phyloP scores from a whole-genome alignment of 2,113 vertebrate genomes.

The Grus americana region DNA sequence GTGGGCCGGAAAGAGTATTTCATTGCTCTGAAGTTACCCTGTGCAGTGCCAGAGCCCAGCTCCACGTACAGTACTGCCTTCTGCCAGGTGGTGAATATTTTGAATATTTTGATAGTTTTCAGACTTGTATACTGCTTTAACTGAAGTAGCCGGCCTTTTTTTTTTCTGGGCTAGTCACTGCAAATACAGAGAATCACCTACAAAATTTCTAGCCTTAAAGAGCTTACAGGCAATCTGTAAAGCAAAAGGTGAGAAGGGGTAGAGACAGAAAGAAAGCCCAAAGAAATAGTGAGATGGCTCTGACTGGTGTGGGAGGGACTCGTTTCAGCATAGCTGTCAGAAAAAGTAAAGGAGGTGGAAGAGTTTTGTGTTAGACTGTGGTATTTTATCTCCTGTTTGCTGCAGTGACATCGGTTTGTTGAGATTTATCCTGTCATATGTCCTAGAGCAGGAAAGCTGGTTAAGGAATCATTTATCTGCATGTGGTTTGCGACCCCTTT shows the following conservation, averaged over 20 bases:
- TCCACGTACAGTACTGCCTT: rapidly evolving
- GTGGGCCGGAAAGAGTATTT: neutral
- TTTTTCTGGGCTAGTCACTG: neutral
- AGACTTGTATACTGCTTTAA: rapidly evolving
- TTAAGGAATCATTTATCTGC: neutral
- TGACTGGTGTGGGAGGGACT: neutral
- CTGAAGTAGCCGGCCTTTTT: neutral
- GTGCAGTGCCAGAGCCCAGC: neutral
- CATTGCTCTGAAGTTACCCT: neutral
- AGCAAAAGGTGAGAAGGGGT: neutral
- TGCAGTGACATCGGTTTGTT: neutral
- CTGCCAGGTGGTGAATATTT: neutral
- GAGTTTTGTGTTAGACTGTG: neutral
- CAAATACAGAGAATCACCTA: neutral
- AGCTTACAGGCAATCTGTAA: neutral
- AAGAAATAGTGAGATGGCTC: neutral
- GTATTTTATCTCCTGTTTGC: neutral
- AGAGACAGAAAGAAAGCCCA: neutral
- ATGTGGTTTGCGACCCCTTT: neutral
- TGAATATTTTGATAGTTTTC: neutral
- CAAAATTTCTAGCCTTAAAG: neutral
- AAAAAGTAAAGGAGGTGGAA: neutral
- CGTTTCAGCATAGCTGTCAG: neutral
- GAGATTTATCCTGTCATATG: neutral
- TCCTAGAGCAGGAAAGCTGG: neutral